phyloP scores from a whole-genome alignment of 2,797 vertebrate genomes.

The Natrix natrix region DNA sequence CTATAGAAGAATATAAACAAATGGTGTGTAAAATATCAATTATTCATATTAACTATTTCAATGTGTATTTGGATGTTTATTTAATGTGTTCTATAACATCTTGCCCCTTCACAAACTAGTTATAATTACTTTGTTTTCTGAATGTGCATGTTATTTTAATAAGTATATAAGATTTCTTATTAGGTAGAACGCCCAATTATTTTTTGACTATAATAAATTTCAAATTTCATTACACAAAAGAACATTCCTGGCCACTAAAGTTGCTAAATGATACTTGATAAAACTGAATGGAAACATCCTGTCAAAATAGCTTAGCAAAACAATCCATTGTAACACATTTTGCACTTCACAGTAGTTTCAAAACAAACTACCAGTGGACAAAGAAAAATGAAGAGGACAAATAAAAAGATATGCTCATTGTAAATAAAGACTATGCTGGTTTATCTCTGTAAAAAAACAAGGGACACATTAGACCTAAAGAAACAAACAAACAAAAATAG shows the following conservation, averaged over 20 bases:
- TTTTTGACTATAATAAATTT: background rate
- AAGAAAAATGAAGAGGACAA: background rate
- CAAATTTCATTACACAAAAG: background rate
- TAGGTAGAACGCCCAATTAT: background rate
- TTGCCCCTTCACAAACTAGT: background rate
- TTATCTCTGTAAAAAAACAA: background rate
- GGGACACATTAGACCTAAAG: too few relatives aligned
- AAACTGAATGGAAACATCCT: background rate
- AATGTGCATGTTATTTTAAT: background rate
- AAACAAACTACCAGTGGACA: background rate
- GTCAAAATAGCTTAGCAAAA: background rate
- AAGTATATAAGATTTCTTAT: background rate
- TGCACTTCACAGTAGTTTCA: background rate
- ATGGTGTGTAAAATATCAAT: background rate
- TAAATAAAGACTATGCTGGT: background rate
- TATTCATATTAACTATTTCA: background rate
- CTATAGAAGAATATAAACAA: background rate
- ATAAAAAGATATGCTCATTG: background rate
- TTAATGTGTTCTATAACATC: background rate
- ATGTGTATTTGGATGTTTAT: background rate
- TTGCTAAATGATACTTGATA: background rate
- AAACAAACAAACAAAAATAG: background rate
- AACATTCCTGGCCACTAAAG: background rate
- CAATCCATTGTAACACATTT: background rate
- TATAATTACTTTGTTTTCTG: background rate